Evolutionary conservation across 2,888 invertebrate genomes (phyloP), one percentile per base, ranked within the genome.

Genomic region (Pollenia amentaria): DNA sequence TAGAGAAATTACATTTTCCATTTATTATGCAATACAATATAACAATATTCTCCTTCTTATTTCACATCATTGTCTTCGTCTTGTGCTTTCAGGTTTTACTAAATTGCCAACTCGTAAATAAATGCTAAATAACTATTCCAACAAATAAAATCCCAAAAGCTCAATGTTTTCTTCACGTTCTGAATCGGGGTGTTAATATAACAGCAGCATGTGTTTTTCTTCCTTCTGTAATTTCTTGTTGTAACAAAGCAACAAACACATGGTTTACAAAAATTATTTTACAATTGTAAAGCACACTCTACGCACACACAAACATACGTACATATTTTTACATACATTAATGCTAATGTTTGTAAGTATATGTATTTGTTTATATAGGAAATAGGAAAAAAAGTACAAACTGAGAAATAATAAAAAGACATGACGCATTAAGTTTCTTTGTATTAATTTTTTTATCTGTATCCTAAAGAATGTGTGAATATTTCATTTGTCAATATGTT

Each of bases 371-470:
- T 18, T 48, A 1, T 55, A 44, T 44, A 18, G 75, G 72, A 76
- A 51, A 21, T 40, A 62, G 29, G 40, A 60, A 16, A 12, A 8
- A n/a, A n/a, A n/a, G n/a, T n/a, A 29, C 18, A 64, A 40, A 53
- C 48, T 38, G 12, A 48, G 12, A 53, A 53, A 70, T 12, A 53
- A 53, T 70, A 51, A 40, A 38, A 42, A 64, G 18, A 44, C 62
- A 51, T 64, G 51, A 51, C 64, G 40, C 42, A 76, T 64, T 76
- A 51, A 64, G 16, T 51, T 48, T 21, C 40, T 60, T 12, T 73
- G 60, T 48, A 16, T 46, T 3, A 60, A 60, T 16, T 53, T 55
- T 21, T 8, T 18, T 18, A 64, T 4, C n/a, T 6, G n/a, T 40
- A n/a, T 60, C 4, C 8, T 12, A 14, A 40, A 40, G 21, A 14